Evolutionary conservation across 2,888 invertebrate species (phyloP), one percentile per base, ranked within the genome.

Genomic region (Lapara coniferarum): DNA sequence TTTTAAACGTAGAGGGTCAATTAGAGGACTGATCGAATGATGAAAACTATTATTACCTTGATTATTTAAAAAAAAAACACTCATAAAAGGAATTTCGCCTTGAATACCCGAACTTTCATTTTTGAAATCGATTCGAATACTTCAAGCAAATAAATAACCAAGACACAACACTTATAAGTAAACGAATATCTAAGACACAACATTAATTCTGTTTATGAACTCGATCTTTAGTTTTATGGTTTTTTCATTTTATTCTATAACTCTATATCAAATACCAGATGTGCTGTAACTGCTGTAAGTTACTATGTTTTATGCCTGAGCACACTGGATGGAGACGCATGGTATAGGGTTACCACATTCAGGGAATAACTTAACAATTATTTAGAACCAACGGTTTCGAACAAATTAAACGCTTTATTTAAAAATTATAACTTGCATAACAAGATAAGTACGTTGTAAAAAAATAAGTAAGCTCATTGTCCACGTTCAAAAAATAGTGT

Each of bases 201-300:
- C 4, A 56, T 16, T 12, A 25, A 63, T 49, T 49, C 19, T 13
- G 19, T 16, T 59, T 16, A 53, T 6, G 6, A 56, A 30, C 19
- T 49, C 49, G 49, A 49, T 49, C 63, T 19, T 13, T 13, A 46
- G 46, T 46, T 63, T 46, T 46, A 44, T 44, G 44, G 59, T 59
- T 59, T 44, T 5, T 59, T 44, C 44, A 46, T 59, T 59, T 49
- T 19, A 49, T 49, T 19, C 59, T 46, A 13, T 16, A 63, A 16
- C 19, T 46, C 19, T 19, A 55, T 55, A 55, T 55, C 19, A 49
- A 49, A 49, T 19, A 49, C 63, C 63, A 63, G 63, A 63, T 63
- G 63, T 49, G 46, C 49, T 16, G 44, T 46, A 44, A 46, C 49
- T 49, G 46, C 49, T 16, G 44, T 46, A 44, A 46, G 16, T 59